These are phyloP conservation scores for Augochlora pura DNA, from an alignment of 1,140 invertebrate genomes.

Conservation along the genomic window DNA sequence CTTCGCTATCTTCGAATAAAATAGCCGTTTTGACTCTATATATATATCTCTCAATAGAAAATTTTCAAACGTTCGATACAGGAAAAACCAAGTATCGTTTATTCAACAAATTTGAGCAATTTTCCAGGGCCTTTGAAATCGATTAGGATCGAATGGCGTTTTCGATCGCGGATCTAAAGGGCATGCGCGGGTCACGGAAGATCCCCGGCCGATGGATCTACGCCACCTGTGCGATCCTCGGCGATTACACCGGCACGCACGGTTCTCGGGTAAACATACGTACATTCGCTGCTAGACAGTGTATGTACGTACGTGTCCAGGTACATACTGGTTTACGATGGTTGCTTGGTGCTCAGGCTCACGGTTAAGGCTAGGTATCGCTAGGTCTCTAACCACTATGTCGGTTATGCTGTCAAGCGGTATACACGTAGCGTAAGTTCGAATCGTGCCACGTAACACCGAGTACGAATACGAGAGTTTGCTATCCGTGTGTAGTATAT, in stretches of 20 bases:
- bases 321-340: constrained; percentile 30
- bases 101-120: too few species aligned
- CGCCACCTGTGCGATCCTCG: constrained; percentile 14
- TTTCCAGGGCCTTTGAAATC: too few species aligned
- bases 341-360: constrained; percentile 5
- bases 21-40: too few species aligned
- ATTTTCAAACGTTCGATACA: too few species aligned
- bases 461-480: too few species aligned
- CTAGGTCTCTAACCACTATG: constrained; percentile 49
- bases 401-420: constrained; percentile 62
- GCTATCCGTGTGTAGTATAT: not conserved
- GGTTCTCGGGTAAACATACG: constrained; percentile 4
- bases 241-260: constrained; percentile 9
- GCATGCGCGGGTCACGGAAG: not conserved
- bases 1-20: too few species aligned
- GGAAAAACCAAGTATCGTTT: too few species aligned
- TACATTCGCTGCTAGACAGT: not conserved
- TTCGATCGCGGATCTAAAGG: not conserved
- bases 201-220: not conserved
- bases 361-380: constrained; percentile 52
- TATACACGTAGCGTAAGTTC: constrained; percentile 54
- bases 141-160: not conserved
- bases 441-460: constrained; percentile 16
- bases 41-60: too few species aligned
- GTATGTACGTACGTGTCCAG: constrained; percentile 19